These are phyloP conservation scores for Circaetus cinerascens DNA, from an alignment of 2,113 vertebrate genomes.

Conservation along the genomic window DNA sequence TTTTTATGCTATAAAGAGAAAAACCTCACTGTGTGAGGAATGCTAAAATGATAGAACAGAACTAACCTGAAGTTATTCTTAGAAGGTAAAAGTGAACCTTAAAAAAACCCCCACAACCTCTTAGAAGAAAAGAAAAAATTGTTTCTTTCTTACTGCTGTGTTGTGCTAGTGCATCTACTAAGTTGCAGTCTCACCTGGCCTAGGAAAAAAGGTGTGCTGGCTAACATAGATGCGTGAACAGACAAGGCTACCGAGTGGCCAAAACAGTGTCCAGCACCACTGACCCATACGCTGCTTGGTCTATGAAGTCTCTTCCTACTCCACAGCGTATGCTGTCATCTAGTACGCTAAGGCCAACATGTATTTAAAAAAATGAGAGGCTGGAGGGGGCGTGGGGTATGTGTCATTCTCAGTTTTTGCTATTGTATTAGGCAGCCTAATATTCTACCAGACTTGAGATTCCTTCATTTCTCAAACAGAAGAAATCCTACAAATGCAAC, in stretches of 20 bases:
- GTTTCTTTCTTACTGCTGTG: background rate
- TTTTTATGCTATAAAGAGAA: background rate
- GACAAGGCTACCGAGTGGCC: background rate
- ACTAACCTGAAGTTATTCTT: background rate
- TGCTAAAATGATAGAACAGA: background rate
- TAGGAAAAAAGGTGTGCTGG: background rate
- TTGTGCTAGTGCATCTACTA: background rate
- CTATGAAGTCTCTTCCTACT: background rate
- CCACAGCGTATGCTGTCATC: background rate
- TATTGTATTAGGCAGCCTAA: background rate
- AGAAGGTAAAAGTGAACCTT: background rate
- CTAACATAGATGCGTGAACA: fast-evolving
- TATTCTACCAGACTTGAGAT: background rate
- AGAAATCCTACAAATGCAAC: background rate
- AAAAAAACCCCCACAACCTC: background rate
- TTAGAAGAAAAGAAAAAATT: no score
- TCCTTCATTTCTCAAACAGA: background rate
- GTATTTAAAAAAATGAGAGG: background rate
- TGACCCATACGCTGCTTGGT: background rate
- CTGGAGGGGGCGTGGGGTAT: no score
- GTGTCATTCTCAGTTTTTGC: background rate
- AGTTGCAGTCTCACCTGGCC: background rate
- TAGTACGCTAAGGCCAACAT: background rate
- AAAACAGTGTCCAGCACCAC: background rate
- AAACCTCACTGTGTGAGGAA: fast-evolving